Percentiles rank a stretch among this genome's conserved stretches.
These are phyloP conservation scores for Pheosia tremula DNA, from an alignment of 2,888 invertebrate genomes.

Conservation along the genomic window DNA sequence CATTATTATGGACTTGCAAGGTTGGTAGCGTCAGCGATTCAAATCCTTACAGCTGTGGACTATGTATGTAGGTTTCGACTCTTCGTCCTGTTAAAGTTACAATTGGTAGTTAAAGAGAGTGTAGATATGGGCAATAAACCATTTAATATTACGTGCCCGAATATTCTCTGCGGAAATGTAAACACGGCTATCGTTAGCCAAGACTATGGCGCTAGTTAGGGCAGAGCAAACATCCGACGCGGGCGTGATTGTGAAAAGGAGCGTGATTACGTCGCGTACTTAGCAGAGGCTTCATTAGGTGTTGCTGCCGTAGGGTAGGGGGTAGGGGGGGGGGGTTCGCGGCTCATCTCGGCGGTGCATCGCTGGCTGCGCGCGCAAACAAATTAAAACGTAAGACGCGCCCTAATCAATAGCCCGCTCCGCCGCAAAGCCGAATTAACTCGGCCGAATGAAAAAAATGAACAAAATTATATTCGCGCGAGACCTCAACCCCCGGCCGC, in stretches of 20 bases:
- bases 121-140: no score
- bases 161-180: constrained; percentile 27
- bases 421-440: constrained; percentile 83
- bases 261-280: constrained; percentile 67
- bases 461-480: constrained; percentile 85
- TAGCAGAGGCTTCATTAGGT: constrained; percentile 78
- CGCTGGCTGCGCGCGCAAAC: constrained; percentile 82
- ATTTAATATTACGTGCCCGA: neutral
- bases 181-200: constrained; percentile 37
- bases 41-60: no score
- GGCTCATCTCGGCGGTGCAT: constrained; percentile 79
- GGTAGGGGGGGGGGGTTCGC: constrained; percentile 40
- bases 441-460: constrained; percentile 84
- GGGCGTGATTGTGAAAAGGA: constrained; percentile 69
- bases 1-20: no score
- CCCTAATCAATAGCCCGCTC: constrained; percentile 84
- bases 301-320: constrained; percentile 41
- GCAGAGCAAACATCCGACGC: constrained; percentile 53
- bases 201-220: constrained; percentile 38
- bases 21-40: no score
- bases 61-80: no score
- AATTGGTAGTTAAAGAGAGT: constrained; percentile 5
- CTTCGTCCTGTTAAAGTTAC: neutral
- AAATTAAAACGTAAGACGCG: constrained; percentile 85
- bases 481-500: constrained; percentile 70